Evolutionary conservation across 2,113 vertebrate genomes (phyloP), one percentile per base, ranked within the genome.

Genomic region (Syrmaticus mikado): DNA sequence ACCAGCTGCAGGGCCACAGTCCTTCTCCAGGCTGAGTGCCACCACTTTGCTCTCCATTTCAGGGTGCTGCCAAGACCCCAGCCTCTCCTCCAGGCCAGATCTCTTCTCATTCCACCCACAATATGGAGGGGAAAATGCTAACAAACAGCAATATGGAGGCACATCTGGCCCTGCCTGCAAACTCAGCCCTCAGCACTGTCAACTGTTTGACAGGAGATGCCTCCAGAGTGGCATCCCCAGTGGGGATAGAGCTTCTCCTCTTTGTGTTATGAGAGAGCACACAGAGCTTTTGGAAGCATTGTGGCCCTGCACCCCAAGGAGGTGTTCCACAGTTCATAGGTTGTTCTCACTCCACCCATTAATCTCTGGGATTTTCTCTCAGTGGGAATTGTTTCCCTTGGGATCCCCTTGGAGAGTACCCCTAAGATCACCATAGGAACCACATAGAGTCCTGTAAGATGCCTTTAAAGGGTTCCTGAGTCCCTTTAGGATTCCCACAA

Each of bases 21-120:
- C 46, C 46, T 60, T 61, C 65, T 18, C 68, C 83, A 41, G 57
- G 76, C 85, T 61, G 70, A 3, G 7, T 86, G 77, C 80, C 83
- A 94, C 27, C 52, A 28, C 57, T 86, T 85, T 86, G 28, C 38
- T 84, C 65, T 88, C 25, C 48, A 43, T 75, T 78, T 92, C 68
- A 77, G 70, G 50, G 46, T 87, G 45, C 41, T 2, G 1, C 65
- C 82, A 89, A 85, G 46, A 9, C 72, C 28, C 32, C 55, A 38
- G 6, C 5, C 22, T 57, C 68, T 77, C 57, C 60, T 71, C 27
- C 62, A 30, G 38, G 41, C 5, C 43, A 73, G 32, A 61, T 74
- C 57, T 10, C 52, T 78, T 20, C 46, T 22, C 32, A 0, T 81
- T 65, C 22, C 41, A 58, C 13, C 57, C 30, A 57, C 7, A 80